Evolutionary conservation across 2,113 vertebrate species (phyloP).

Genomic region (Trogon surrucura): DNA sequence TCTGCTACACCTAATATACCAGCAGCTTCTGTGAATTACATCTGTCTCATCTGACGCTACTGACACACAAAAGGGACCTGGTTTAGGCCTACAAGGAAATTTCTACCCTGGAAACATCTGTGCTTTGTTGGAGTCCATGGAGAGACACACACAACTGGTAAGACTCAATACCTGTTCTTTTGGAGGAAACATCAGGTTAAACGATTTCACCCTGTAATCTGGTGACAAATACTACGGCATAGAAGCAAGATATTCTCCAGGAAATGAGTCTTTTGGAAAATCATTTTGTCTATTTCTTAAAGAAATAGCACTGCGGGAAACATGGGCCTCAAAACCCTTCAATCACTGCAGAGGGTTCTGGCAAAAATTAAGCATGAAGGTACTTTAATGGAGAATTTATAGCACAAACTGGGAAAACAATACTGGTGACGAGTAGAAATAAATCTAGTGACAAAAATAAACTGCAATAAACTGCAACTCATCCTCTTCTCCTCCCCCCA

Average conservation of each 20-base stretch:
- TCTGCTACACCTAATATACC: not conserved
- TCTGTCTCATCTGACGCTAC: not conserved
- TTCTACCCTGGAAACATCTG: not conserved
- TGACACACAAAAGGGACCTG: not conserved
- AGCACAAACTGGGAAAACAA: not conserved
- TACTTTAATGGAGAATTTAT: slow-evolving; percentile 5
- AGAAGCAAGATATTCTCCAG: not conserved
- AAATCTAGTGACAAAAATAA: slow-evolving; percentile 27
- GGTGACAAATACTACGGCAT: not conserved
- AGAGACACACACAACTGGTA: not conserved
- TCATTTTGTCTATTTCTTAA: not conserved
- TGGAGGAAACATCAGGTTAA: not conserved
- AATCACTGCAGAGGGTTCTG: not conserved
- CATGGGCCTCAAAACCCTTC: not conserved
- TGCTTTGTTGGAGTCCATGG: not conserved
- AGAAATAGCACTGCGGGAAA: not conserved
- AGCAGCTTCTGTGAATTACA: not conserved
- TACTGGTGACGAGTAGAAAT: not conserved
- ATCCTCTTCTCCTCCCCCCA: not conserved
- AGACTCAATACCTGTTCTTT: not conserved
- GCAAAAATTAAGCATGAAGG: not conserved
- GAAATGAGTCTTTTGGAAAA: not conserved
- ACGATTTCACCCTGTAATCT: not conserved
- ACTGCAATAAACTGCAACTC: slow-evolving; percentile 1
- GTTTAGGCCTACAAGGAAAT: not conserved